phyloP scores from a whole-genome alignment of 2,888 invertebrate species.

The Proisotoma minuta region DNA sequence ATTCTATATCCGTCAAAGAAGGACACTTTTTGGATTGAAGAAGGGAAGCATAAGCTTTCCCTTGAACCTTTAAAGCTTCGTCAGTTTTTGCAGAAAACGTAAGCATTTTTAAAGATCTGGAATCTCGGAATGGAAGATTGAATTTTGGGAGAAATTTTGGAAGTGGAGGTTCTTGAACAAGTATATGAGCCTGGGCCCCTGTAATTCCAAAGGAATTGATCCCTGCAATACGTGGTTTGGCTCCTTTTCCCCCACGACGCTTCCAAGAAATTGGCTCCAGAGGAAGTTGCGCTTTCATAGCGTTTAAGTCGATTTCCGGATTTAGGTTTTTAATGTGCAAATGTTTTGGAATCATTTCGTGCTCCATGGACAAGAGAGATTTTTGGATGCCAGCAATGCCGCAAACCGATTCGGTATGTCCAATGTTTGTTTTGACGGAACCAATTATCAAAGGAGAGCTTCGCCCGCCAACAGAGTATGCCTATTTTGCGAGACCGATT shows the following conservation, averaged over 20 bases:
- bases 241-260: background rate
- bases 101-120: slow-evolving; percentile 1
- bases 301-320: background rate
- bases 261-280: background rate
- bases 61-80: background rate
- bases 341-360: slow-evolving; percentile 6
- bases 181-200: slow-evolving; percentile 4
- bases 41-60: slow-evolving; percentile 14
- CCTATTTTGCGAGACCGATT: too few species aligned
- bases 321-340: background rate
- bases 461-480: background rate
- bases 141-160: background rate
- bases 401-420: slow-evolving; percentile 11
- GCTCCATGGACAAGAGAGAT: background rate
- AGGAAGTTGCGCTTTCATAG: slow-evolving; percentile 7
- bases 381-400: slow-evolving; percentile 15
- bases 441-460: background rate
- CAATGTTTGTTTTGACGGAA: slow-evolving; percentile 13
- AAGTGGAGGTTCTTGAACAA: slow-evolving; percentile 8
- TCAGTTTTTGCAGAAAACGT: slow-evolving; percentile 8
- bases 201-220: slow-evolving; percentile 12
- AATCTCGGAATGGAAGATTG: background rate
- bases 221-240: slow-evolving; percentile 9
- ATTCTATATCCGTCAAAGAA: slow-evolving; percentile 11
- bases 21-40: slow-evolving; percentile 16